A percentile compares a stretch with the other conserved stretches of the same genome.
Evolutionary conservation across 2,113 vertebrate species (phyloP).

Genomic region (Donacobius atricapilla): DNA sequence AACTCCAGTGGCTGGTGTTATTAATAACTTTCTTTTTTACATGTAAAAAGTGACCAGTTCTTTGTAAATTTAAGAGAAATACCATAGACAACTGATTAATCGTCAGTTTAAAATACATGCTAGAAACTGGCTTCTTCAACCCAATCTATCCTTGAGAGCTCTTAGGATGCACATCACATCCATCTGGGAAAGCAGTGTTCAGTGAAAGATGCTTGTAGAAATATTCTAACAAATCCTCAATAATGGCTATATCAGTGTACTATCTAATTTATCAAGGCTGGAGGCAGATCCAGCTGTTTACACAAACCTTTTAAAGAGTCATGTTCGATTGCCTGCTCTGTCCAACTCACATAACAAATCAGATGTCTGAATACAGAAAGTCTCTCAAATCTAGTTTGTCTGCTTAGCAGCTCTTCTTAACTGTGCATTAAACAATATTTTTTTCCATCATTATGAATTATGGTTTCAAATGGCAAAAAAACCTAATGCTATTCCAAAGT

Average conservation of each 20-base stretch:
- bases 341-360: not conserved
- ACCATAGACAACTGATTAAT: not conserved
- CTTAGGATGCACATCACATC: not conserved
- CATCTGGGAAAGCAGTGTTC: not conserved
- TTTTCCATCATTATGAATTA: constrained; percentile 8
- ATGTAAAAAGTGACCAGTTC: not conserved
- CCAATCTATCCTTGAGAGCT: not conserved
- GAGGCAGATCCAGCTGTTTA: not conserved
- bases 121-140: not conserved
- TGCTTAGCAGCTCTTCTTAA: not conserved
- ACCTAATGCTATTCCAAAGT: not conserved
- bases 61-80: not conserved
- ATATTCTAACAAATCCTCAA: not conserved
- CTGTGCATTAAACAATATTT: not conserved
- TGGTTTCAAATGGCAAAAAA: not conserved
- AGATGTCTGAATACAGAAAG: not conserved
- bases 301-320: not conserved
- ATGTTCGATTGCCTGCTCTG: not conserved
- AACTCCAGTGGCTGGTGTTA: not conserved
- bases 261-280: not conserved
- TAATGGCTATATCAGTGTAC: not conserved
- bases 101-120: not conserved
- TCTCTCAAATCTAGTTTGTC: not conserved
- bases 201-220: not conserved
- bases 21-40: not conserved